Percentiles rank a stretch among this genome's conserved stretches.
Evolutionary conservation across 1,140 invertebrate species (phyloP).

Genomic region (Drosophila quadrilineata): DNA sequence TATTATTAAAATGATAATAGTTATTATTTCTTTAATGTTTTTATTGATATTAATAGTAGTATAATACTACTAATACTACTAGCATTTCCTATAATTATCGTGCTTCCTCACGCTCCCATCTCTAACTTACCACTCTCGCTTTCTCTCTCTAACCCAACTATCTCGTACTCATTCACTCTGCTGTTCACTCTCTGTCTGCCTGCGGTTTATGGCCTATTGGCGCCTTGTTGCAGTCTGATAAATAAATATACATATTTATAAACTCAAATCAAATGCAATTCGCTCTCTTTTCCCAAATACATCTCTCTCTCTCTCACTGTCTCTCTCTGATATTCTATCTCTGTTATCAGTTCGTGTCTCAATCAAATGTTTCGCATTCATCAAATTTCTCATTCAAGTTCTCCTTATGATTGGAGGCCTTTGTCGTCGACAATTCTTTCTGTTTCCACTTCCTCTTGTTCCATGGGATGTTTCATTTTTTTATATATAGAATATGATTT

Average conservation of each 20-base stretch:
- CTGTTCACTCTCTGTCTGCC: background rate
- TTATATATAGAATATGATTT: slow-evolving; percentile 9
- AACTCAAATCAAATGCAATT: slow-evolving; percentile 36
- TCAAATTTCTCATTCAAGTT: slow-evolving; percentile 1
- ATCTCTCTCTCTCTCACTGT: slow-evolving; percentile 13
- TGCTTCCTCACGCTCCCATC: background rate
- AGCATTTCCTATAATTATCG: background rate
- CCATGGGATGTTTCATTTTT: too few species aligned
- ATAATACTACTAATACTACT: too few species aligned
- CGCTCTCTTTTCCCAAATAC: background rate
- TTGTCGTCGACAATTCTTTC: slow-evolving; percentile 61
- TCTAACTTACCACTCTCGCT: background rate
- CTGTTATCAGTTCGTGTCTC: slow-evolving; percentile 13
- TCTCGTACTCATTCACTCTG: background rate
- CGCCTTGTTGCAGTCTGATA: slow-evolving; percentile 46
- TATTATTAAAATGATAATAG: too few species aligned
- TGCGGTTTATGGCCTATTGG: slow-evolving; percentile 16
- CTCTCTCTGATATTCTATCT: slow-evolving; percentile 9
- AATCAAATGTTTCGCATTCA: slow-evolving; percentile 25
- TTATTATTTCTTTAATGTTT: too few species aligned
- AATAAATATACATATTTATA: background rate
- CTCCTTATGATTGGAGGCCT: slow-evolving; percentile 35
- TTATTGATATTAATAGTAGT: too few species aligned
- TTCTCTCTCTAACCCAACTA: background rate
- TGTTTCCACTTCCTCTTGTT: too few species aligned